phyloP scores from a whole-genome alignment of 2,888 invertebrate species.

The Sussaba pulchella region DNA sequence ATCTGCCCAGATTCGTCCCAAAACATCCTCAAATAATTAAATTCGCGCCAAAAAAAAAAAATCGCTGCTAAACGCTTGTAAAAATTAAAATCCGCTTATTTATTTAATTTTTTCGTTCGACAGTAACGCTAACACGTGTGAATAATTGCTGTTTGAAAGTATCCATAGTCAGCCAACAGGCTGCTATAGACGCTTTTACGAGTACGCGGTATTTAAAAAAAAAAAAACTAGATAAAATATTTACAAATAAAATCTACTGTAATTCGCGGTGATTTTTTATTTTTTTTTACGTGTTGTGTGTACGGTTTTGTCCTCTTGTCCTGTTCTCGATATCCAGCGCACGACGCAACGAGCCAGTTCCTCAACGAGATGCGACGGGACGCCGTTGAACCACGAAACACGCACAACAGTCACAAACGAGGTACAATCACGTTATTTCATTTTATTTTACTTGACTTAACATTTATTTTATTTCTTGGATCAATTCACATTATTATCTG shows the following conservation, averaged over 20 bases:
- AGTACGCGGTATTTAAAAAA: not conserved
- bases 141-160: not conserved
- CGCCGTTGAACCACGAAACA: slow-evolving; percentile 75
- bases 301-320: slow-evolving; percentile 66
- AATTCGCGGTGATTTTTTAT: slow-evolving; percentile 32
- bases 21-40: not conserved
- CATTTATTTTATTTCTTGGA: not conserved
- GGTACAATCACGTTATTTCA: slow-evolving; percentile 71
- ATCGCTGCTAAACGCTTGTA: slow-evolving; percentile 1
- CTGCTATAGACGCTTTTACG: too few relatives aligned
- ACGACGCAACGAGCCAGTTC: slow-evolving; percentile 78
- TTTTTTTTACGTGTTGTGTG: slow-evolving; percentile 63
- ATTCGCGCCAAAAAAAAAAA: not conserved
- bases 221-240: not conserved
- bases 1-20: not conserved
- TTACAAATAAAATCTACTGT: not conserved
- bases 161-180: not conserved
- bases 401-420: slow-evolving; percentile 73
- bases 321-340: slow-evolving; percentile 76
- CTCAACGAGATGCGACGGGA: slow-evolving; percentile 81
- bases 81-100: slow-evolving; percentile 20
- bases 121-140: not conserved
- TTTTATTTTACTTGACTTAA: not conserved
- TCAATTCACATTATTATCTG: not conserved
- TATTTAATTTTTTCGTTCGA: too few relatives aligned